phyloP scores from a whole-genome alignment of 2,113 vertebrate species.

The Anthoscopus minutus region DNA sequence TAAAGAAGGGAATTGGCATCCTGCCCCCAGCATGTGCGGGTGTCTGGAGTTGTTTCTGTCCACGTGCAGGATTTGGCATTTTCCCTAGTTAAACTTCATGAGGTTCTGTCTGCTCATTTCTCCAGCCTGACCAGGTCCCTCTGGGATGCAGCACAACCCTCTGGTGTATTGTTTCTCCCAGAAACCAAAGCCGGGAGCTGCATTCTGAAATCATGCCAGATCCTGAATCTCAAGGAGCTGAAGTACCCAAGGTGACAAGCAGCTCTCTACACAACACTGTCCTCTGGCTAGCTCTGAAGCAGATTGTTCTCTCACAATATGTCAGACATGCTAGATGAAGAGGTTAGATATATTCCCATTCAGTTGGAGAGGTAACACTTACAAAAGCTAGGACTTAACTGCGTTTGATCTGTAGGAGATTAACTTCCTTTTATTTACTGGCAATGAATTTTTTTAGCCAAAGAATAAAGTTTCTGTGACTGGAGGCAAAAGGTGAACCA shows the following conservation, averaged over 20 bases:
- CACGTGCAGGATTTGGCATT: rapidly evolving
- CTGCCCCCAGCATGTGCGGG: rapidly evolving
- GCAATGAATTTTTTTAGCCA: background rate
- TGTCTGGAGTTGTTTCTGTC: background rate
- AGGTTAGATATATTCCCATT: background rate
- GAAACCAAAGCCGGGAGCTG: background rate
- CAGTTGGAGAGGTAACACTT: background rate
- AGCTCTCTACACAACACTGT: background rate
- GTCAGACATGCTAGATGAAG: background rate
- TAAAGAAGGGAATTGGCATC: background rate
- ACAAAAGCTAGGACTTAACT: background rate
- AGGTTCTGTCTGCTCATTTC: background rate
- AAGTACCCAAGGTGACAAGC: background rate
- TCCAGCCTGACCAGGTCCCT: background rate
- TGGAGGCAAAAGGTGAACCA: background rate
- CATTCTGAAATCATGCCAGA: background rate
- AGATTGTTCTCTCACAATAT: background rate
- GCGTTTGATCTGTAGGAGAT: background rate
- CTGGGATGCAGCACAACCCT: background rate
- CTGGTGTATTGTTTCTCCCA: background rate
- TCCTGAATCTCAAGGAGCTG: background rate
- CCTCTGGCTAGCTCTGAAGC: background rate
- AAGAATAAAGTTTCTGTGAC: background rate
- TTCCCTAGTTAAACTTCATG: background rate
- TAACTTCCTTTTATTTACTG: background rate